Percentiles rank a stretch among this genome's conserved stretches.
phyloP scores from a whole-genome alignment of 1,140 invertebrate species.

The Lordiphosa clarofinis region DNA sequence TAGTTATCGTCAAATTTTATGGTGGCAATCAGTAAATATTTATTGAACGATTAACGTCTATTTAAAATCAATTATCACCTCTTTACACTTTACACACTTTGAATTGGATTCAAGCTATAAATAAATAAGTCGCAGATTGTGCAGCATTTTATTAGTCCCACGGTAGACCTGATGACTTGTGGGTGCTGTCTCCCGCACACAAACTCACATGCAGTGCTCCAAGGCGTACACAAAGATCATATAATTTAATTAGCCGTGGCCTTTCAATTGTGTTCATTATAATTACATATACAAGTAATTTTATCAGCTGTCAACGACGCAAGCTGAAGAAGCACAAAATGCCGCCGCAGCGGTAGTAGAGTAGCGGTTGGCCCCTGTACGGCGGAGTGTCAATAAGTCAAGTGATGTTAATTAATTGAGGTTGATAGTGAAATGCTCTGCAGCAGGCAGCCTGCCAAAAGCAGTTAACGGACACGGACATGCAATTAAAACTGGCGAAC shows the following conservation, averaged over 20 bases:
- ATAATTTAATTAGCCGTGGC: conserved; percentile 72
- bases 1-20: conserved; percentile 32
- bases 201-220: conserved; percentile 18
- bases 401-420: conserved; percentile 76
- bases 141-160: too few species aligned
- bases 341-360: conserved; percentile 4
- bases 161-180: conserved; percentile 47
- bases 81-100: conserved; percentile 12
- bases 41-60: conserved; percentile 38
- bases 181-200: conserved; percentile 8
- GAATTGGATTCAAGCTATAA: background rate
- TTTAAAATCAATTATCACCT: conserved; percentile 40
- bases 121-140: background rate
- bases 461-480: conserved; percentile 37
- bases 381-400: conserved; percentile 68
- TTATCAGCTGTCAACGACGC: conserved; percentile 35
- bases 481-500: conserved; percentile 47
- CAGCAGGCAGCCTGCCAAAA: conserved; percentile 44
- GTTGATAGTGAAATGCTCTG: conserved; percentile 53
- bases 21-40: conserved; percentile 25
- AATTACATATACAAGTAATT: conserved; percentile 60
- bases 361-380: conserved; percentile 19
- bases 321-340: conserved; percentile 6
- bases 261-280: conserved; percentile 70
- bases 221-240: conserved; percentile 33